Base-by-base conservation (phyloP, 2,797 vertebrate species). In the Myotis myotis region DNA sequence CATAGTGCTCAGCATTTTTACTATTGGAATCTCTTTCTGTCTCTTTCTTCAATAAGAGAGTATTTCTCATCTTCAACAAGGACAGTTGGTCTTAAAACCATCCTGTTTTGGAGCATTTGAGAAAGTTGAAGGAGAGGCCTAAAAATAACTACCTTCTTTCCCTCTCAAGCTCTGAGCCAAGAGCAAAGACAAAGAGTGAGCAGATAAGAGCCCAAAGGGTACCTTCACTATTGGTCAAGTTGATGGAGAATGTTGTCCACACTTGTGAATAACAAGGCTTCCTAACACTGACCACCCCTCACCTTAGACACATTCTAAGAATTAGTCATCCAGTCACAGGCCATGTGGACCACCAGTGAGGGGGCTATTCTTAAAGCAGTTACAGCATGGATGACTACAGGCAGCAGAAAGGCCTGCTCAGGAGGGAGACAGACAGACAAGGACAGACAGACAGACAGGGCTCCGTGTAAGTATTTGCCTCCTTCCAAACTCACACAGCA, bases 271-370 rank as follows among this genome's bases (percentile, higher is more conserved):
- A 33, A 53, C 49, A 68, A 25, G 47, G n/a, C 28, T 55, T 71
- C 38, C 49, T n/a, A 36, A 22, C 15, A 30, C 23, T 20, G 33
- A 17, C 8, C 5, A 17, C 11, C 4, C n/a, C 23, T 23, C 16
- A 12, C 8, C 30, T 8, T 20, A 62, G n/a, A 89, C 11, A n/a
- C 17, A 38, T 22, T 53, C 28, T 20, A 8, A 57, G 55, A 87
- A 53, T 17, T 1, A 36, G 38, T 15, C 1, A 0, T 1, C 11
- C 6, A 2, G 9, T 22, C 53, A 8, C 0, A 16, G 38, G 19
- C 8, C 15, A n/a, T 2, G 8, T 44, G 6, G 33, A 25, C 20
- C 15, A 15, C 6, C 2, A 7, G 3, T 2, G 2, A 84, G 7
- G 68, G 38, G 6, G 17, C 62, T 12, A 2, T 7, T 49, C 36